A percentile compares a stretch with the other conserved stretches of the same genome.
Conservation (phyloP, 2,888 invertebrate genomes). For the Diaphora mendica region DNA sequence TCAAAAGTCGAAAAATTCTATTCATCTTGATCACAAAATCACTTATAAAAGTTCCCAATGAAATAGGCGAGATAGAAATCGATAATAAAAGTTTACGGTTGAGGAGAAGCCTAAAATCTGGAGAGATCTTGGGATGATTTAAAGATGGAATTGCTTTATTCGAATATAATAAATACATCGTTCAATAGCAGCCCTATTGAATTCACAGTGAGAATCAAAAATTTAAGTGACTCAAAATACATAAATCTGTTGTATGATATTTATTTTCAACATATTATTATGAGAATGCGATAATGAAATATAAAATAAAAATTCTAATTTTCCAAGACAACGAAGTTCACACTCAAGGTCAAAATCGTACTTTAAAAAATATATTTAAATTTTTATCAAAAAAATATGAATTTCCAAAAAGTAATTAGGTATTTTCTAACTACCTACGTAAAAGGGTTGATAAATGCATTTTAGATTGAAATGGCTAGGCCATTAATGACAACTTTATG, state of each 20-base stretch:
- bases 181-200: not conserved
- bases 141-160: not conserved
- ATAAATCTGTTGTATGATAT: not conserved
- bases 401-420: too few relatives aligned
- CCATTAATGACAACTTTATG: too few relatives aligned
- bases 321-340: too few relatives aligned
- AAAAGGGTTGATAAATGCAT: too few relatives aligned
- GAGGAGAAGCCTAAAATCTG: not conserved
- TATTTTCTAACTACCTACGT: too few relatives aligned
- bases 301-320: too few relatives aligned
- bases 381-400: too few relatives aligned
- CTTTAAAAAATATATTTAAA: too few relatives aligned
- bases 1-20: not conserved
- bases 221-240: not conserved
- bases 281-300: too few relatives aligned
- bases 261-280: not conserved
- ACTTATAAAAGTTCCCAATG: not conserved
- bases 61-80: not conserved
- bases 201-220: not conserved
- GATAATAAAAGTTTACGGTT: not conserved
- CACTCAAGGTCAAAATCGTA: not conserved
- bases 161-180: not conserved
- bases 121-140: not conserved
- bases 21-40: not conserved
- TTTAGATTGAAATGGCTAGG: too few relatives aligned